Evolutionary conservation across 2,113 vertebrate genomes (phyloP).

Genomic region (Hiodon tergisus): DNA sequence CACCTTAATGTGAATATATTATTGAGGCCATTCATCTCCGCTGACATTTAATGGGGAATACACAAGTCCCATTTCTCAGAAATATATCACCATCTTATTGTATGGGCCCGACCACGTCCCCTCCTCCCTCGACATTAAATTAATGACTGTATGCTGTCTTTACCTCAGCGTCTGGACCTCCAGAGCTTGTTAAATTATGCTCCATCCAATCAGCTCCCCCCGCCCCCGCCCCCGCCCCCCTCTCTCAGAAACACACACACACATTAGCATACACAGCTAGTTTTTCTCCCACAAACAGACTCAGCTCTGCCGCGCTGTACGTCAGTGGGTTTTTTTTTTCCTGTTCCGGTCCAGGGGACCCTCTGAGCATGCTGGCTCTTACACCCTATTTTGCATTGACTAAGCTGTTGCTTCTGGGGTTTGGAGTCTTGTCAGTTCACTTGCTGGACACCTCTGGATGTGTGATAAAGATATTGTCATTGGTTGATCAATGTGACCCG

Average conservation of each 20-base stretch:
- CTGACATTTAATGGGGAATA: conserved; percentile 80
- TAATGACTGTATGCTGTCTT: conserved; percentile 60
- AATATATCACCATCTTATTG: conserved; percentile 78
- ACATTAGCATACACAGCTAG: background rate
- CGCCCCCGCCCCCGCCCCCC: too few species aligned
- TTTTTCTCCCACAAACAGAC: background rate
- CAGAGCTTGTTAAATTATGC: conserved; percentile 8
- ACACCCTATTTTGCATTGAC: too few species aligned
- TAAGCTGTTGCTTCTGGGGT: too few species aligned
- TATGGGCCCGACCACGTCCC: conserved; percentile 64
- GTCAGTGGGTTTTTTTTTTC: too few species aligned
- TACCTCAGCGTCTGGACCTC: conserved; percentile 9
- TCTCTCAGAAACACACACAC: background rate
- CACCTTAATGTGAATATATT: conserved; percentile 88
- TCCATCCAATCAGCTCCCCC: background rate
- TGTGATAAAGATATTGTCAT: too few species aligned
- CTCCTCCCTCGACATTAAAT: conserved; percentile 63
- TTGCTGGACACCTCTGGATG: too few species aligned
- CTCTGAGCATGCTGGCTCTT: too few species aligned
- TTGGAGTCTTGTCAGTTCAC: too few species aligned
- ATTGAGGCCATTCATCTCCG: conserved; percentile 82
- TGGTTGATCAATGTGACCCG: too few species aligned
- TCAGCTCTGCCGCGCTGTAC: too few species aligned
- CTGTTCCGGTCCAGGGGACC: too few species aligned
- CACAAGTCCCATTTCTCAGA: conserved; percentile 82